Evolutionary conservation across 2,797 vertebrate species (phyloP), one percentile per base, ranked within the genome.

Genomic region (Hipposideros larvatus): DNA sequence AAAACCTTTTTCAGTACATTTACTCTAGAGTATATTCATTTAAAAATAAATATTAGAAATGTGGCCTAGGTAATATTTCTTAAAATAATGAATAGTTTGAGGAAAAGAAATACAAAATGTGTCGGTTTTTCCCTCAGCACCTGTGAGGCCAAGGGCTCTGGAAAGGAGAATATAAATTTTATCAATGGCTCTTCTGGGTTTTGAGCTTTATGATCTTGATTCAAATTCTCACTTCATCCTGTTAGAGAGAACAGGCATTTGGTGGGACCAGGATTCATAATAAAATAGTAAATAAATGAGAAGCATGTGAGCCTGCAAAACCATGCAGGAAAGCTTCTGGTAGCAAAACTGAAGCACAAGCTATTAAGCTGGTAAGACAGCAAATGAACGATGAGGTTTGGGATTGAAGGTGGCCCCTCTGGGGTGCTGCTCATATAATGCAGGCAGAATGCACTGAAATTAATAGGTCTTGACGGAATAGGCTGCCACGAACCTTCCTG

Each of bases 21-120:
- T 84, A 88, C 22, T 77, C 90, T 73, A 84, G 92, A 74, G n/a
- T n/a, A 34, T 48, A 82, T 51, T 37, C 55, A 4, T 61, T 92
- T 71, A 90, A 94, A 91, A 82, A 46, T 61, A 84, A 94, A 86
- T 66, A 91, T 46, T 68, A 59, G 43, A 90, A 87, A 86, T 74
- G 88, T 4, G 24, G 65, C 13, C 34, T 21, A 61, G 18, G 63
- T 71, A n/a, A 43, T 41, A 31, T 70, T 88, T 92, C 74, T 91
- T 65, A 89, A 63, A 31, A 87, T 92, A 73, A 59, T 13, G 46
- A 86, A 34, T 70, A 89, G 11, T 31, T 87, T 78, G 24, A 90
- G 4, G n/a, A 93, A 68, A 0, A 48, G 61, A 51, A 84, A 61
- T 18, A 4, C 19, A 87, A 74, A 73, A 43, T 53, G 11, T 22